Conservation (phyloP, 2,888 invertebrate genomes). For the Galerucella calmariensis region DNA sequence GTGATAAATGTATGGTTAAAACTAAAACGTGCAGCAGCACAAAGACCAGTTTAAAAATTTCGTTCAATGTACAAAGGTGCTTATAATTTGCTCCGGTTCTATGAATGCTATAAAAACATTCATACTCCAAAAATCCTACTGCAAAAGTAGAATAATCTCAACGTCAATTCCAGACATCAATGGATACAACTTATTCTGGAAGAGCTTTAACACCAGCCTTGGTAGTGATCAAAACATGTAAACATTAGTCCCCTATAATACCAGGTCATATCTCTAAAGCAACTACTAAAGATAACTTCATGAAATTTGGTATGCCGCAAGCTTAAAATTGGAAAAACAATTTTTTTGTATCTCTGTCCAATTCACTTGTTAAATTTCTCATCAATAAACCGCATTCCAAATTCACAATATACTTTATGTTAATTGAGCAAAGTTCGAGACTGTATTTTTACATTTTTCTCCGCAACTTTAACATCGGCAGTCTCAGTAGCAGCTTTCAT, state of each 20-base stretch:
- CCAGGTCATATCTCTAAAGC: too few relatives aligned
- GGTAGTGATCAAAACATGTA: too few relatives aligned
- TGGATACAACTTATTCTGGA: conserved; percentile 14
- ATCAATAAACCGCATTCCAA: conserved; percentile 4
- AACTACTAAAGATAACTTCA: too few relatives aligned
- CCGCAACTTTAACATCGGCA: conserved; percentile 12
- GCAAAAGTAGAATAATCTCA: neutral
- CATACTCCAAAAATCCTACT: neutral
- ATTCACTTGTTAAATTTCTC: neutral
- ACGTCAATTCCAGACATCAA: conserved; percentile 17
- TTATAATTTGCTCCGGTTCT: too few relatives aligned
- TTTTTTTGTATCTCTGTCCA: neutral
- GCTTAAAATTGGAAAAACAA: neutral
- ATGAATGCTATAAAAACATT: neutral
- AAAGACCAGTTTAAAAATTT: too few relatives aligned
- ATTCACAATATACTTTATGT: conserved; percentile 2
- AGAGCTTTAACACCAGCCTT: neutral
- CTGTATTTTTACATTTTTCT: conserved; percentile 1
- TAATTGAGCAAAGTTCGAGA: conserved; percentile 1
- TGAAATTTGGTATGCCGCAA: too few relatives aligned
- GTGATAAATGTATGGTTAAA: too few relatives aligned
- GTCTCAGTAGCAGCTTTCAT: conserved; percentile 24
- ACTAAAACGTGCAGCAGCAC: too few relatives aligned
- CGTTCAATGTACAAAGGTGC: too few relatives aligned
- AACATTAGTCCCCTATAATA: too few relatives aligned